Base-by-base conservation (phyloP, 1,140 invertebrate genomes). In the Chironomus striatipennis region DNA sequence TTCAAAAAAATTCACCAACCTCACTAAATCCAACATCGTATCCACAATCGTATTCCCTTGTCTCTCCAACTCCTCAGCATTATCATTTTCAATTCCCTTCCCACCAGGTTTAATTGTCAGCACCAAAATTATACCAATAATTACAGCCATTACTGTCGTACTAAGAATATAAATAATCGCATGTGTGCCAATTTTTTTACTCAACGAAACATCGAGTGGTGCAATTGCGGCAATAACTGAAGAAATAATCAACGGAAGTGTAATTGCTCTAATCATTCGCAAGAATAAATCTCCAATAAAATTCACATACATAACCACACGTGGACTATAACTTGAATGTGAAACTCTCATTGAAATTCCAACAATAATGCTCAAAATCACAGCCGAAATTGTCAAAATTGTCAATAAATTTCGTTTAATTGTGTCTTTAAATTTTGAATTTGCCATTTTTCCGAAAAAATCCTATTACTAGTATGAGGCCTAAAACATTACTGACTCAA, bases 1-100 rank as follows among this genome's bases (percentile, higher is more conserved):
- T n/a, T n/a, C n/a, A n/a, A n/a, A n/a, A n/a, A n/a, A n/a, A n/a
- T n/a, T n/a, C n/a, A 34, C 24, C 1, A 77, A 79, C 86, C 92
- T 88, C 42, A 94, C 85, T 24, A 96, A 83, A 83, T 96, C 94
- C 81, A 96, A 86, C 20, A 96, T 85, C 0, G 93, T 93, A 80
- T 96, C 94, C 15, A 88, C 83, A 0, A 93, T 93, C 5, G 89
- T 90, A n/a, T 91, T 86, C 75, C 88, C 88, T 7, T 79, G 75
- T 8, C 74, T 57, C 10, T 34, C 75, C 18, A 74, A 57, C 5
- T 34, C 24, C 24, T 34, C 24, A 34, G 5, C 24, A 5, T 77
- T 76, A 17, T 76, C 77, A 15, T 75, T 42, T n/a, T 77, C 77
- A 75, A 74, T 78, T 72, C 79, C 80, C 20, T 80, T 81, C n/a